phyloP scores from a whole-genome alignment of 1,140 invertebrate species.

The Brachionus angularis region DNA sequence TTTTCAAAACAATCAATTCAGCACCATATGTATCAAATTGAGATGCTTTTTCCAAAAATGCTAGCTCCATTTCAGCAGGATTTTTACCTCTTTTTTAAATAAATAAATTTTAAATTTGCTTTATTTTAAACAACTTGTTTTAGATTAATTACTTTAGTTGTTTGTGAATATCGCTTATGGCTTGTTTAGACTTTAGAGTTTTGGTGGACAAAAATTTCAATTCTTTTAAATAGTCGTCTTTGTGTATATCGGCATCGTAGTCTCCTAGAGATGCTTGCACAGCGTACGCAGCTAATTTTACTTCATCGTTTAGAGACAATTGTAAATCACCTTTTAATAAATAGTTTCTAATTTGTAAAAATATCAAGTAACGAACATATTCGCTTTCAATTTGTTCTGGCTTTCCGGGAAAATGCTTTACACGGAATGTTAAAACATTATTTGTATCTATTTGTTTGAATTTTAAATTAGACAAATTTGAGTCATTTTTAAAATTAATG shows the following conservation, averaged over 20 bases:
- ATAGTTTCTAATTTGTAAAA: constrained; percentile 39
- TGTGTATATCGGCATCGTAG: constrained; percentile 18
- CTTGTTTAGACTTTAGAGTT: constrained; percentile 3
- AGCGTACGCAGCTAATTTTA: constrained; percentile 24
- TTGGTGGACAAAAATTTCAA: constrained; percentile 21
- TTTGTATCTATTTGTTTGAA: not conserved
- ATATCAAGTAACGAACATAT: constrained; percentile 41
- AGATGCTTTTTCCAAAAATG: constrained; percentile 37
- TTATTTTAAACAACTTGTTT: not conserved
- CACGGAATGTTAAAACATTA: constrained; percentile 40
- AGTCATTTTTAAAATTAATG: no score
- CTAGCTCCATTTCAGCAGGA: constrained; percentile 37
- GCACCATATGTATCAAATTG: constrained; percentile 36
- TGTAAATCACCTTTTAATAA: constrained; percentile 35
- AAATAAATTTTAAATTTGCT: not conserved
- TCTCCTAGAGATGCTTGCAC: constrained; percentile 38
- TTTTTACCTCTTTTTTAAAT: constrained; percentile 30
- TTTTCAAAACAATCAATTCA: constrained; percentile 25
- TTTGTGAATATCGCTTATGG: constrained; percentile 26
- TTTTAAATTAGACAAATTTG: no score
- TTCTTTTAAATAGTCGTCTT: constrained; percentile 4
- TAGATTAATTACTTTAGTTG: constrained; percentile 19
- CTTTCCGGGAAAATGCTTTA: constrained; percentile 37
- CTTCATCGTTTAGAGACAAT: constrained; percentile 22
- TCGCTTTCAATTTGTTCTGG: constrained; percentile 37